Percentiles rank a stretch among this genome's conserved stretches.
These are phyloP conservation scores for Stenchaetothrips biformis DNA, from an alignment of 2,888 invertebrate species.

Conservation along the genomic window DNA sequence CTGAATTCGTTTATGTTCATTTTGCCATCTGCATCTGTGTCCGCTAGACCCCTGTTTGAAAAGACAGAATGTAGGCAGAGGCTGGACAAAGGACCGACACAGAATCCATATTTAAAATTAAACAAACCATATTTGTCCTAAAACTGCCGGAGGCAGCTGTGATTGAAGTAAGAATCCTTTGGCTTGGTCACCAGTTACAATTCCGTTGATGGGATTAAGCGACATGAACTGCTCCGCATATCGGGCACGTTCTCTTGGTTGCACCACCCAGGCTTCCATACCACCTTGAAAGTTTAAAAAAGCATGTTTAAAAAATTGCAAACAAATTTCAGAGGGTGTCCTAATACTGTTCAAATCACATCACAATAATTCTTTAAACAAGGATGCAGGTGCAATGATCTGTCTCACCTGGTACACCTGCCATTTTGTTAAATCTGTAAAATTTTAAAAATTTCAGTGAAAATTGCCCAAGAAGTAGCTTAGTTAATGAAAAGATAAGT, in stretches of 20 bases:
- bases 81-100: constrained; percentile 28
- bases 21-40: constrained; percentile 94
- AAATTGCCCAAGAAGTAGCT: neutral
- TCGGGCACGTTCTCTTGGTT: constrained; percentile 78
- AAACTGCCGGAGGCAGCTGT: constrained; percentile 77
- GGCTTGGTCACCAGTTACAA: constrained; percentile 88
- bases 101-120: constrained; percentile 27
- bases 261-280: constrained; percentile 80
- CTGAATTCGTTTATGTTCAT: constrained; percentile 95
- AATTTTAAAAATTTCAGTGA: neutral
- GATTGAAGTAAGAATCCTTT: constrained; percentile 90
- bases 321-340: neutral
- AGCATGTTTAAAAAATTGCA: neutral
- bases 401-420: neutral
- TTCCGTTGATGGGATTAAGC: constrained; percentile 79
- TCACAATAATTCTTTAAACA: neutral
- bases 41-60: constrained; percentile 71
- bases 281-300: constrained; percentile 26
- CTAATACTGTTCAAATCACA: too few species aligned
- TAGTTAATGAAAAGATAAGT: neutral
- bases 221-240: constrained; percentile 89
- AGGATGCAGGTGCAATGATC: neutral
- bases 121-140: constrained; percentile 90
- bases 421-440: neutral
- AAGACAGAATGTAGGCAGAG: constrained; percentile 33